Base-by-base conservation (phyloP, 2,888 invertebrate species). In the Acrobeloides nanus region DNA sequence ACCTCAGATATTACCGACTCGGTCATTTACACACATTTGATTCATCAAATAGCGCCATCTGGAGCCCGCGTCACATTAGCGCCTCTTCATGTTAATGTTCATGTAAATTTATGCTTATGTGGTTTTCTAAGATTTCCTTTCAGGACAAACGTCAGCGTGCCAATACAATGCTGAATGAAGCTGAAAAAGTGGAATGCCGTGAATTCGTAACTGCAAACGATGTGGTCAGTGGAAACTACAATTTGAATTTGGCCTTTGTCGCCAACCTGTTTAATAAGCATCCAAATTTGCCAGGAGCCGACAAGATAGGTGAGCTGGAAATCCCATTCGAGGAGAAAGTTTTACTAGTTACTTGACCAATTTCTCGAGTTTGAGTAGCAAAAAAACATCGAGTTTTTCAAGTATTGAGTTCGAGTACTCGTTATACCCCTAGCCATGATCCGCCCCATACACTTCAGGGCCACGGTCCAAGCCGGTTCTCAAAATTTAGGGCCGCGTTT, bases 181-280 rank as follows among this genome's bases (percentile, higher is more conserved):
- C 97, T 0, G 87, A 86, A 34, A 93, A 93, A 78, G 81, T 97
- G 25, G 86, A 87, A 31, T 97, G 95, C 70, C 82, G 95, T 46
- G 87, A 88, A 62, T 99, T 99, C 79, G 87, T 99, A 1, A 86
- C 89, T 0, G 83, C 93, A 0, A 84, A 84, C 24, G 97, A 97
- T 77, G 93, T 97, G 8, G 90, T 92, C 1, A 86, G 84, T 58
- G 95, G 95, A 4, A 87, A 93, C 38, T 89, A 92, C 80, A 97
- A 95, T 77, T 81, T 99, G 51, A 97, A 97, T 80, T 79, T 97
- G 78, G 97, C 95, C 2, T 97, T 95, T 76, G 95, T 97, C 8
- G 97, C 97, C 56, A 97, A 99, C 76, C 81, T 97, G 72, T 97
- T 97, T 80, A 97, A 97, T 79, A 93, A 89, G 76, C 90, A 92